These are phyloP conservation scores for Augochlora pura DNA, from an alignment of 1,140 invertebrate species.

Conservation along the genomic window DNA sequence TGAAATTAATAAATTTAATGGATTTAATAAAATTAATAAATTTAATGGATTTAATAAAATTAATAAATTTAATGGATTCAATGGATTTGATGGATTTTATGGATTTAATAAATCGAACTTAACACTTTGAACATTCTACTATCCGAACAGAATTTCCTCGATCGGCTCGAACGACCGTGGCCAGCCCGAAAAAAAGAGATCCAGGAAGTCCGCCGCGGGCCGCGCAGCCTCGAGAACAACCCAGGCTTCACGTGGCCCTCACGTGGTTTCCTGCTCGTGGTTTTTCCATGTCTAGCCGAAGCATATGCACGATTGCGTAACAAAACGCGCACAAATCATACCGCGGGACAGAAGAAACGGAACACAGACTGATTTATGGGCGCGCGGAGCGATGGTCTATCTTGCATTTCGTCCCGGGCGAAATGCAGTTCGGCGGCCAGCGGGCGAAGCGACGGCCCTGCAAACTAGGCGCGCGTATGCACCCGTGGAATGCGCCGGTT, in stretches of 20 bases:
- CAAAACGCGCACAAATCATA: slow-evolving; percentile 73
- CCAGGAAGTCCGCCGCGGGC: slow-evolving; percentile 38
- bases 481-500: slow-evolving; percentile 4
- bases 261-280: slow-evolving; percentile 74
- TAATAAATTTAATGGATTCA: no score
- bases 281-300: slow-evolving; percentile 77
- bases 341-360: slow-evolving; percentile 68
- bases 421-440: slow-evolving; percentile 14
- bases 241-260: slow-evolving; percentile 70
- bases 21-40: no score
- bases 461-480: slow-evolving; percentile 11
- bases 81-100: no score
- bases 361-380: slow-evolving; percentile 78
- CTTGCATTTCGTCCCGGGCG: slow-evolving; percentile 42
- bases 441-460: background rate
- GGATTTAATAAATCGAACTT: no score
- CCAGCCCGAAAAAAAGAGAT: background rate
- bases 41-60: no score
- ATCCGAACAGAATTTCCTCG: background rate
- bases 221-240: slow-evolving; percentile 27
- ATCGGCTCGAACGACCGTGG: background rate
- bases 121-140: no score
- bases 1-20: no score
- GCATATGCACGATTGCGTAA: slow-evolving; percentile 77
- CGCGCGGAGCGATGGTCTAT: slow-evolving; percentile 69